These are phyloP conservation scores for Noturus placidus DNA, from an alignment of 2,113 vertebrate species.

Conservation along the genomic window DNA sequence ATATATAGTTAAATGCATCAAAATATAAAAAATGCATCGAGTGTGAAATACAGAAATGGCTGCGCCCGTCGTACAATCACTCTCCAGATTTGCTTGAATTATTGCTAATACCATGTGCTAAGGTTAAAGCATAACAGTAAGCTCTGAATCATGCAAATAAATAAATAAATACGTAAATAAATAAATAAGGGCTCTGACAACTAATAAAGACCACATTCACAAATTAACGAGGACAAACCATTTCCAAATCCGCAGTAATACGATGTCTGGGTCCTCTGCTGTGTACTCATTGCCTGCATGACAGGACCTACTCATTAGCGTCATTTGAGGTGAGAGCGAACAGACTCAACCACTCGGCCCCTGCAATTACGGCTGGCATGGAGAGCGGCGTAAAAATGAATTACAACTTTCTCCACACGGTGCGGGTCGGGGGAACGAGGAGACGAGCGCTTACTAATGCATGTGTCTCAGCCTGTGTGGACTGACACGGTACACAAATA, in stretches of 20 bases:
- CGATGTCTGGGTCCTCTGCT: slow-evolving; percentile 19
- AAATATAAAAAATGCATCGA: too few species aligned
- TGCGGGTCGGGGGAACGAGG: neutral
- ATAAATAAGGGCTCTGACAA: slow-evolving; percentile 14
- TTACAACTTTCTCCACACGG: slow-evolving; percentile 5
- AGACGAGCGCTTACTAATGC: neutral
- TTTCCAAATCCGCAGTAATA: slow-evolving; percentile 41
- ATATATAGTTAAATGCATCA: too few species aligned
- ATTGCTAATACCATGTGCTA: neutral
- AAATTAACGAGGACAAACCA: slow-evolving; percentile 37
- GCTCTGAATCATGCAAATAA: neutral
- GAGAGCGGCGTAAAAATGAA: slow-evolving; percentile 33
- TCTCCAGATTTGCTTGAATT: neutral
- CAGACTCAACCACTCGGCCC: slow-evolving; percentile 25
- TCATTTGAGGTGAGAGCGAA: slow-evolving; percentile 42
- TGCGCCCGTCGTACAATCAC: neutral
- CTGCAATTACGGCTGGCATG: slow-evolving; percentile 32
- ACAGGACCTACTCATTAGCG: slow-evolving; percentile 42
- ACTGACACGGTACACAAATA: slow-evolving; percentile 4
- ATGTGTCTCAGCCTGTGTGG: neutral
- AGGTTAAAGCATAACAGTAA: neutral
- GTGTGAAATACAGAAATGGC: neutral
- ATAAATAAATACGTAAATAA: slow-evolving; percentile 1
- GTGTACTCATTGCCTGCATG: slow-evolving; percentile 9
- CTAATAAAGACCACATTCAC: slow-evolving; percentile 26